Evolutionary conservation across 2,888 invertebrate genomes (phyloP).

Genomic region (Rhodophaea formosa): DNA sequence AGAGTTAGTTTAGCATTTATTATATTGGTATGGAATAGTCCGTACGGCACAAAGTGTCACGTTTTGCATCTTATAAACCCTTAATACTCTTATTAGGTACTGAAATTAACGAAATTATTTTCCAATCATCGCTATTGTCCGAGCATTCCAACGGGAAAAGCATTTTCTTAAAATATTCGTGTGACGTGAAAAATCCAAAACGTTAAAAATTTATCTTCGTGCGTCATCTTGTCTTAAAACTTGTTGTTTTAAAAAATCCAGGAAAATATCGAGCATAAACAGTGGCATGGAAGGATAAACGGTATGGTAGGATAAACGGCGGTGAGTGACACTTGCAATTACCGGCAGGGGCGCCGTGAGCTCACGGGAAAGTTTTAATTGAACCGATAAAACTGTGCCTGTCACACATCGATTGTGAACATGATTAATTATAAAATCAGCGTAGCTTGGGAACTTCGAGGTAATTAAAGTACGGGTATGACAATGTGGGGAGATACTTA

Average conservation of each 20-base stretch:
- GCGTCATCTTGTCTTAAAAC: not conserved
- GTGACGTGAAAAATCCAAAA: not conserved
- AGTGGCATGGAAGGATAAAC: not conserved
- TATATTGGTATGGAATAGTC: too few relatives aligned
- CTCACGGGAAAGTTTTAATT: slow-evolving; percentile 53
- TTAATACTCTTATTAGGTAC: not conserved
- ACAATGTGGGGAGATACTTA: not conserved
- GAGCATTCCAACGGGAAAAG: not conserved
- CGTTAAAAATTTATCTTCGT: not conserved
- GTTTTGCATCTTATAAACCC: not conserved
- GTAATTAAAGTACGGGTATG: not conserved
- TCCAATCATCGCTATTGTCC: not conserved
- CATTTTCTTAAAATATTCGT: not conserved
- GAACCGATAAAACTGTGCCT: slow-evolving; percentile 50
- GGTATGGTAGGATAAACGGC: slow-evolving; percentile 1
- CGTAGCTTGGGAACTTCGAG: not conserved
- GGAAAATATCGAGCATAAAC: not conserved
- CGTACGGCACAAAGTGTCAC: too few relatives aligned
- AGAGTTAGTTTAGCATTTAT: too few relatives aligned
- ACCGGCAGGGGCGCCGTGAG: slow-evolving; percentile 9
- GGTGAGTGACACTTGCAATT: slow-evolving; percentile 40
- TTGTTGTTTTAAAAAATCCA: not conserved
- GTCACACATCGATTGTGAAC: slow-evolving; percentile 32
- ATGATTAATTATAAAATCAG: not conserved
- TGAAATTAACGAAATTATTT: not conserved